Evolutionary conservation across 1,140 invertebrate genomes (phyloP), one percentile per base, ranked within the genome.

Genomic region (Leptonema lineaticorne): DNA sequence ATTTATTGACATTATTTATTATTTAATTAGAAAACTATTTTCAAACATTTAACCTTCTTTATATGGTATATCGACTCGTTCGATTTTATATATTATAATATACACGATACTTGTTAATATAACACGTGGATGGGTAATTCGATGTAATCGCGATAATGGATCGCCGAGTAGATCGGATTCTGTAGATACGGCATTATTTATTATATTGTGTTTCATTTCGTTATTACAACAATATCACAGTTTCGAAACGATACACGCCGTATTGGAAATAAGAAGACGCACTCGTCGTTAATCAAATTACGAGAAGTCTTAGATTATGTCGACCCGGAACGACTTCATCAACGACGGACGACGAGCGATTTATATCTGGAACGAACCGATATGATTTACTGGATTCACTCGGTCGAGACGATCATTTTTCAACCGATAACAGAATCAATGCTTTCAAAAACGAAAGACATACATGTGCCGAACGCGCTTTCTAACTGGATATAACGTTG

Each of bases 271-370:
- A 41, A n/a, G 37, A 41, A 41, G 50, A 53, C 50, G 27, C 22
- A 7, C 18, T 53, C 50, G n/a, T n/a, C n/a, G 27, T 53, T 24
- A 53, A 53, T 53, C 50, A 48, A 48, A 48, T 48, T 48, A 41
- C 46, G 27, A 53, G 20, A 41, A 41, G 37, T 41, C 37, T 41
- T 9, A 16, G 37, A 41, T 41, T 41, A 16, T 41, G 50, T 2
- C 22, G 50, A 53, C 50, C 50, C 50, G 27, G 50, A 53, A 53
- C 50, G 22, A 53, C 50, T 53, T 26, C 50, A 53, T 53, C 50
- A 14, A 20, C 20, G 16, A 18, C 5, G 29, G 16, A 48, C 46
- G 46, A 48, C 37, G 16, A 41, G 16, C 37, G 16, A 41, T 41
- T 41, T 41, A n/a, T n/a, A 41, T 41, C 37, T 41, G 37, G 11